Base-by-base conservation (phyloP, 2,113 vertebrate species). In the Petrocephalus zakoni region DNA sequence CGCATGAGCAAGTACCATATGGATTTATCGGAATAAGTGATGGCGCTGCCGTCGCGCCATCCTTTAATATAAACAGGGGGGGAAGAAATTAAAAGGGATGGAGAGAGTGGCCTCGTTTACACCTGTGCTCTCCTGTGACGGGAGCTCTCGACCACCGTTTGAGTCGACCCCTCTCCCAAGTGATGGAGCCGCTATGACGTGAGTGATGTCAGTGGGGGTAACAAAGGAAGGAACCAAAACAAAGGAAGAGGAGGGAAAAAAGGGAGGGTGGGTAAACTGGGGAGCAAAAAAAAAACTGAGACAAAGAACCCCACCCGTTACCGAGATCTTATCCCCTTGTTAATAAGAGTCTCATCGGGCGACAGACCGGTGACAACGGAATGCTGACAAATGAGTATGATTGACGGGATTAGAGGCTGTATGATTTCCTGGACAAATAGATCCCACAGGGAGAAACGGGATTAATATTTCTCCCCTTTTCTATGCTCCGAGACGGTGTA, bases 341-440 rank as follows among this genome's bases (percentile, higher is more conserved):
- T 90, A 90, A 90, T 90, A 91, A 92, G 88, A 34, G 55, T 89
- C 84, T 91, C 89, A 91, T 91, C 88, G 89, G 92, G 89, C 90
- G 89, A n/a, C 89, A 88, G 88, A 86, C 86, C 68, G 82, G 83
- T 88, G 53, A 92, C 83, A 90, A 92, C 89, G 91, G 90, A 91
- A 91, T 86, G 88, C 89, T 95, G 92, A 93, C 92, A 94, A 91
- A 91, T 95, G 91, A 95, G 86, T 92, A 94, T 88, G 92, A 94
- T 64, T 93, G 94, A 91, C 92, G 94, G 93, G 95, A 95, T 95
- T 95, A 94, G 92, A 93, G 91, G 89, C 92, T 90, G 90, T 89
- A 93, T 85, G 90, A 94, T 94, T 96, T 95, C 90, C 93, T 93
- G 94, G 91, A 96, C 95, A 96, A 96, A 97, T 93, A 94, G 93